These are phyloP conservation scores for Xenopus laevis DNA, from an alignment of 2,113 vertebrate species.

Conservation along the genomic window DNA sequence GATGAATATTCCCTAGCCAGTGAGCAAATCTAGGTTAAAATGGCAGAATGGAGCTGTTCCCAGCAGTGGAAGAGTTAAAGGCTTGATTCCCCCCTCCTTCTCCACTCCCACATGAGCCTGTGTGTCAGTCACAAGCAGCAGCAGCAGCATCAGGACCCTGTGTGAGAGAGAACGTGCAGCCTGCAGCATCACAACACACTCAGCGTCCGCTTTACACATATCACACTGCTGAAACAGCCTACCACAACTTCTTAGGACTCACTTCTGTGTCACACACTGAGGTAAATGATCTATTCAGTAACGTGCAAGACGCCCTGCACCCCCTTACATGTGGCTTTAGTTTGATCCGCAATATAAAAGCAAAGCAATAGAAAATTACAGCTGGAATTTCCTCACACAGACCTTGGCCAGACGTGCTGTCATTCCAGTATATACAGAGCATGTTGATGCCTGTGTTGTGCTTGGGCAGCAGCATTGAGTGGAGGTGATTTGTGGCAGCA, in stretches of 20 bases:
- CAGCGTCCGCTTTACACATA: conserved; percentile 10
- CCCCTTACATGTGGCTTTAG: too few relatives aligned
- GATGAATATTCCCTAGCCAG: neutral
- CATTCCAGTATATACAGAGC: too few relatives aligned
- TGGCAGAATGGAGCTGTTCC: neutral
- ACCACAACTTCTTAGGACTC: neutral
- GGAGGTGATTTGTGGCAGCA: neutral
- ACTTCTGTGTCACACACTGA: too few relatives aligned
- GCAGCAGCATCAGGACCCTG: neutral
- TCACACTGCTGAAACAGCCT: conserved; percentile 3
- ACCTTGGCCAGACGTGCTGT: too few relatives aligned
- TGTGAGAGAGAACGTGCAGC: conserved; percentile 7
- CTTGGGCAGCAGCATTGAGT: neutral
- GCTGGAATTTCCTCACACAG: too few relatives aligned
- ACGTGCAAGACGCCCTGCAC: too few relatives aligned
- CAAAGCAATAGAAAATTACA: too few relatives aligned
- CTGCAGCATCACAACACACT: neutral
- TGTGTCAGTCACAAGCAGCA: conserved; percentile 33
- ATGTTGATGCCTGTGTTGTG: too few relatives aligned
- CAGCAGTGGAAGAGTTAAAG: conserved; percentile 23
- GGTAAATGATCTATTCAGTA: too few relatives aligned
- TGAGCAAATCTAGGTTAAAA: neutral
- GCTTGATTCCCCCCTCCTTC: conserved; percentile 10
- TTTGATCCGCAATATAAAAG: too few relatives aligned
- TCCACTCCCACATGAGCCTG: conserved; percentile 25